Evolutionary conservation across 1,140 invertebrate genomes (phyloP), one percentile per base, ranked within the genome.

Genomic region (Drosophila teissieri): DNA sequence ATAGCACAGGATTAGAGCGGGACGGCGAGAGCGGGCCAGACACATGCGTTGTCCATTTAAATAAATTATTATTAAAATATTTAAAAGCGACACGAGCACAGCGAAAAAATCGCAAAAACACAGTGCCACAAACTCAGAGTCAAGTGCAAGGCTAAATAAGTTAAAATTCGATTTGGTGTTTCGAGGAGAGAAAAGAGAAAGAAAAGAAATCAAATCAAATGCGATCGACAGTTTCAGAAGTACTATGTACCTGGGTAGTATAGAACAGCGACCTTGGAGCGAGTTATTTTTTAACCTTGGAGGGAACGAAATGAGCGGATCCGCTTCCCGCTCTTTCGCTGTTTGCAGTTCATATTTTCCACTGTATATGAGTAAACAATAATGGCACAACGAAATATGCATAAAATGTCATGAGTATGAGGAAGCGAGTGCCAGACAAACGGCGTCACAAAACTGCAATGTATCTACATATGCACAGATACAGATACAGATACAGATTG

Each of bases 271-370:
- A 91, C 90, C 90, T 91, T 91, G 90, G 73, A 49, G 54, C 34
- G 54, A 88, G 80, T 81, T 91, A 89, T 84, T 91, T 90, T 91
- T 91, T 79, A 91, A 91, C 90, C 90, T 89, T 91, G 91, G 81
- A 74, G 76, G 70, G 56, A 90, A 80, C 69, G 48, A 51, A 51
- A 51, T 51, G 48, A 51, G 46, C 77, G 39, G 24, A 24, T 46
- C n/a, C 58, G 31, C 54, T 39, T 57, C 46, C 51, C 57, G 36
- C 65, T 58, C 67, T 60, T 45, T 49, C 34, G 44, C 42, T 51
- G 58, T 51, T 51, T 45, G 70, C 76, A 60, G 63, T 65, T 79
- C 70, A 76, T 77, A 73, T 46, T 74, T 74, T 74, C 42, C 49
- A 42, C 57, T 63, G 46, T 64, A 55, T 64, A 77, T 81, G 79